Evolutionary conservation across 1,140 invertebrate species (phyloP), one percentile per base, ranked within the genome.

Genomic region (Drosophila ironensis): DNA sequence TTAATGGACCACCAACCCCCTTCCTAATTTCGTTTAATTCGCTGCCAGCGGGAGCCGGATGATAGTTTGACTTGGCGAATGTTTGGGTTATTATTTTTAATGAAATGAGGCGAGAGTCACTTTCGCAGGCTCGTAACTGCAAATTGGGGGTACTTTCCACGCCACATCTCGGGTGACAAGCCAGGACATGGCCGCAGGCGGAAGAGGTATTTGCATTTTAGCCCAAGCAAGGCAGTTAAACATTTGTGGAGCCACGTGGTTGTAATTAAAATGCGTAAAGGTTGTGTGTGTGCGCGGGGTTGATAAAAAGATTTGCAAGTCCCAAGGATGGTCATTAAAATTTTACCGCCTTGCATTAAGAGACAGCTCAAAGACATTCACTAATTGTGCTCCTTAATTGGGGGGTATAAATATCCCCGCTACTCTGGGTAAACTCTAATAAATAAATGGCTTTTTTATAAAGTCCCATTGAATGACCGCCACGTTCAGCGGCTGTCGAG

Each of bases 11-110:
- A 14, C 35, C 45, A 17, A 14, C 25, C 35, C 17, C 11, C 56
- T 22, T 78, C 64, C 78, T 84, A 84, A 84, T 84, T 84, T 86
- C 38, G 59, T 64, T 78, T 86, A 86, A 86, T 86, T 78, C 60
- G 24, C 78, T 54, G 69, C 48, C 70, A 40, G 73, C 56, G 64
- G 78, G 69, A 56, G 61, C 44, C 28, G 14, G 17, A 11, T 48
- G 33, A 61, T 69, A 76, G 76, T 81, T 81, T 70, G 52, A 68
- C 71, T 63, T 60, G 63, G 52, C 37, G 12, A 44, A 59, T 53
- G 59, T 51, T 54, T 44, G 27, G 67, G 33, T 72, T n/a, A 76
- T 82, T 82, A 82, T 70, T 61, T 76, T 82, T 82, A 82, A 82
- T 82, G 77, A 82, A 76, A 76, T 52, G 68, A 25, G 38, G 56